Percentiles rank a stretch among this genome's conserved stretches.
Evolutionary conservation across 2,797 vertebrate genomes (phyloP).

Genomic region (Orientallactaga sibirica): DNA sequence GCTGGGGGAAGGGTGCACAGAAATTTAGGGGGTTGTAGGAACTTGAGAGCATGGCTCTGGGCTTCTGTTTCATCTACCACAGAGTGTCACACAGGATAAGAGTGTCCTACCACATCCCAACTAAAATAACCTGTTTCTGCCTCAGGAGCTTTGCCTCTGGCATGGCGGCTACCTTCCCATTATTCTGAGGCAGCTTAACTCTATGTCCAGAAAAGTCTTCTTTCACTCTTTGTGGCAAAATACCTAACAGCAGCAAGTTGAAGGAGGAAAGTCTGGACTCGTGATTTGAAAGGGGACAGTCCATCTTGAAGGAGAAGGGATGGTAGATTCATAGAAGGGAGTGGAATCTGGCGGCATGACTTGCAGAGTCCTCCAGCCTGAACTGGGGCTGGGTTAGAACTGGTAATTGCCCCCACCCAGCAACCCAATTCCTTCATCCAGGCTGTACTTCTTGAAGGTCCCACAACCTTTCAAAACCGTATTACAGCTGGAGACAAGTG

Average conservation of each 20-base stretch:
- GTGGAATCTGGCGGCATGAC: not conserved
- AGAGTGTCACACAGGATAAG: not conserved
- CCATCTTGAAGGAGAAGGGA: not conserved
- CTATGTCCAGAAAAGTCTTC: not conserved
- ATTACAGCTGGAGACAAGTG: no score
- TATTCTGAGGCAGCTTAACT: not conserved
- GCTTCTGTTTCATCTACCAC: rapidly evolving
- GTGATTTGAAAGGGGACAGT: not conserved
- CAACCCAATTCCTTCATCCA: no score
- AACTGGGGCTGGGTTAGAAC: not conserved
- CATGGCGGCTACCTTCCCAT: not conserved
- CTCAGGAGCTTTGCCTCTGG: not conserved
- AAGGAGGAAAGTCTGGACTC: not conserved
- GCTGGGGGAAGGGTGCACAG: not conserved
- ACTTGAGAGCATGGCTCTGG: not conserved
- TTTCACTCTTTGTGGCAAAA: no score
- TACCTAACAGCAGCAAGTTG: not conserved
- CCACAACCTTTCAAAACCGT: not conserved
- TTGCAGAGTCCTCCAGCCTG: not conserved
- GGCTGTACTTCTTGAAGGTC: not conserved
- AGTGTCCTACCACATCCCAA: not conserved
- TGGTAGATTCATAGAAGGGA: no score
- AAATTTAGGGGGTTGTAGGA: not conserved
- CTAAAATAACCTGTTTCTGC: not conserved
- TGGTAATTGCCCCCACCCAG: no score